Evolutionary conservation across 2,113 vertebrate genomes (phyloP), one percentile per base, ranked within the genome.

Genomic region (Corythoichthys haematopterus): DNA sequence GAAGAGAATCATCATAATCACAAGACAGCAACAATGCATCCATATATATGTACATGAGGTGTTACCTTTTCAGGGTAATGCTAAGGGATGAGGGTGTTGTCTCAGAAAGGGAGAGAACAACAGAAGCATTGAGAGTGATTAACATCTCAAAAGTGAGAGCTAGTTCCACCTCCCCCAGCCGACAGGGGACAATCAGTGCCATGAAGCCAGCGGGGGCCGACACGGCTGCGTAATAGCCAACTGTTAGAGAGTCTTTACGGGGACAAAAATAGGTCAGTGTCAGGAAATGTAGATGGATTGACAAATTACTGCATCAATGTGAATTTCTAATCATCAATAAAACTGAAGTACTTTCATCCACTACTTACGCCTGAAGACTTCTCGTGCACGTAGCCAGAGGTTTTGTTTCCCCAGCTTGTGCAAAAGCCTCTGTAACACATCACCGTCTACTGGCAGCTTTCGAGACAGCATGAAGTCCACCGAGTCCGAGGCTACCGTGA

Each of bases 131-230:
- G 79, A 91, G 88, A 50, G 93, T 90, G 76, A 99, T 88, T 82
- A 98, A 95, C 85, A 94, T 90, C 91, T 98, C 95, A 7, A 95
- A 91, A 40, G 91, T 78, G 83, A 99, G 85, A 33, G 94, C 92
- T 91, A 98, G 94, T 87, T 99, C 96, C 73, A 96, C 84, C 71
- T 98, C 96, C 51, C 91, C 93, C 37, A 98, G 80, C 3, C 81
- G 85, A 71, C 88, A 93, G 0, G 95, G 93, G 74, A 98, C 84
- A 0, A 52, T 78, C 50, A 98, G 81, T 6, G 87, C 48, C 85
- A 91, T 93, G 58, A 75, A 79, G 62, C 85, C 90, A 1, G 87
- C 68, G 48, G 91, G 90, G 68, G 90, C 92, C 0, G 91, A 88
- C 64, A 94, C 72, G 0, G 71, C 87, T 40, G 91, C 81, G 80